phyloP scores from a whole-genome alignment of 2,888 invertebrate genomes.

The Reticulitermes lucifugus region DNA sequence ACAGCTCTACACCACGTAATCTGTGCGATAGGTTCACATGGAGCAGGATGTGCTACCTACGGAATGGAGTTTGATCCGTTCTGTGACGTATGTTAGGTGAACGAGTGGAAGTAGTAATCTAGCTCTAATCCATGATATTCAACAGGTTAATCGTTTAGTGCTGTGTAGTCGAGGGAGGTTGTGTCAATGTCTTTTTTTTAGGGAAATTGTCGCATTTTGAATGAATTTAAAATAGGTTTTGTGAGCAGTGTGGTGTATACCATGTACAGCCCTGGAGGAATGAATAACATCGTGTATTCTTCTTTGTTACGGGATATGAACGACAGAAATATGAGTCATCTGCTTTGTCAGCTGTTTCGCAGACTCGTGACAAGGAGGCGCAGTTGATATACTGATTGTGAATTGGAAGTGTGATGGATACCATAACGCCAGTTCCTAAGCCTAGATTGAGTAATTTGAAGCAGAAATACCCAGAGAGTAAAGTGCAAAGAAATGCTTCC shows the following conservation, averaged over 20 bases:
- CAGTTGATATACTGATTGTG: neutral
- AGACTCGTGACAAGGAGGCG: neutral
- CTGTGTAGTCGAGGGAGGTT: no score
- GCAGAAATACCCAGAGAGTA: neutral
- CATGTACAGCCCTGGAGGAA: neutral
- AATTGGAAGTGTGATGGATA: conserved; percentile 19
- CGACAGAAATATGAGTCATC: neutral
- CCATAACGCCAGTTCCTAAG: conserved; percentile 35
- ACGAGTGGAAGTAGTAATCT: no score
- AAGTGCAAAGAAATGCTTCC: no score
- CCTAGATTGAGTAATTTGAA: conserved; percentile 17
- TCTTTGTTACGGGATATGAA: neutral
- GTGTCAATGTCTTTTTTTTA: no score
- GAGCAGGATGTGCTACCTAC: no score
- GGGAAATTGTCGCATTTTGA: neutral
- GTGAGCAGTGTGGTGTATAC: neutral
- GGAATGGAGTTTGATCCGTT: no score
- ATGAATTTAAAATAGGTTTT: neutral
- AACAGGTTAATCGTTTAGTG: no score
- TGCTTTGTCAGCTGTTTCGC: neutral
- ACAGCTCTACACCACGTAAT: no score
- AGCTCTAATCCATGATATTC: no score
- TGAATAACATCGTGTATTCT: neutral
- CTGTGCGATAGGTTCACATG: no score
- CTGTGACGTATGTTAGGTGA: no score